Evolutionary conservation across 1,140 invertebrate genomes (phyloP).

Genomic region (Drosophila albomicans): DNA sequence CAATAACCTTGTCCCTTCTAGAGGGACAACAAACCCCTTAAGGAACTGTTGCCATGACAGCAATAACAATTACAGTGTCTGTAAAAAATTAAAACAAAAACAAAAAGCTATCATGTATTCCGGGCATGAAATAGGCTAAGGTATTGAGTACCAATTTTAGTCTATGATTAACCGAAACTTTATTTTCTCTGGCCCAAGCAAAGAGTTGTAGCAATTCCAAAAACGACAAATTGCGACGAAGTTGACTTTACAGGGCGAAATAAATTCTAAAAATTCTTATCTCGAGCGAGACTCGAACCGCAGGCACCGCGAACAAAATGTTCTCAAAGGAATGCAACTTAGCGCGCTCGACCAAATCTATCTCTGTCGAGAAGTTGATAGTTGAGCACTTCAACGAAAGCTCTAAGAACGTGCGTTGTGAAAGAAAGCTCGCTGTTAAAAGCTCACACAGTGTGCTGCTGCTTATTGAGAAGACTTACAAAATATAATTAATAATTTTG

Average conservation of each 20-base stretch:
- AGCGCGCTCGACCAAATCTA: slow-evolving; percentile 53
- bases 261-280: neutral
- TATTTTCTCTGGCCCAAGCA: slow-evolving; percentile 65
- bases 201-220: slow-evolving; percentile 65
- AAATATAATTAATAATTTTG: too few species aligned
- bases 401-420: slow-evolving; percentile 8
- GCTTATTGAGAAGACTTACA: neutral
- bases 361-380: neutral
- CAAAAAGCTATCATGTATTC: slow-evolving; percentile 54
- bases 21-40: neutral
- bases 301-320: neutral
- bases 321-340: slow-evolving; percentile 9
- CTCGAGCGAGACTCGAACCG: slow-evolving; percentile 46
- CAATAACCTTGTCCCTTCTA: slow-evolving; percentile 62
- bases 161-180: slow-evolving; percentile 80
- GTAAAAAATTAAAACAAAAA: slow-evolving; percentile 2
- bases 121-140: slow-evolving; percentile 83
- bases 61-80: slow-evolving; percentile 24
- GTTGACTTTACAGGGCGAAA: slow-evolving; percentile 53
- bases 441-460: slow-evolving; percentile 33
- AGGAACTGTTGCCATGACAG: slow-evolving; percentile 51
- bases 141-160: slow-evolving; percentile 73
- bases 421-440: slow-evolving; percentile 19
- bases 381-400: slow-evolving; percentile 27
- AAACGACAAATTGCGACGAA: slow-evolving; percentile 70